phyloP scores from a whole-genome alignment of 2,888 invertebrate genomes.

The Globia sparganii region DNA sequence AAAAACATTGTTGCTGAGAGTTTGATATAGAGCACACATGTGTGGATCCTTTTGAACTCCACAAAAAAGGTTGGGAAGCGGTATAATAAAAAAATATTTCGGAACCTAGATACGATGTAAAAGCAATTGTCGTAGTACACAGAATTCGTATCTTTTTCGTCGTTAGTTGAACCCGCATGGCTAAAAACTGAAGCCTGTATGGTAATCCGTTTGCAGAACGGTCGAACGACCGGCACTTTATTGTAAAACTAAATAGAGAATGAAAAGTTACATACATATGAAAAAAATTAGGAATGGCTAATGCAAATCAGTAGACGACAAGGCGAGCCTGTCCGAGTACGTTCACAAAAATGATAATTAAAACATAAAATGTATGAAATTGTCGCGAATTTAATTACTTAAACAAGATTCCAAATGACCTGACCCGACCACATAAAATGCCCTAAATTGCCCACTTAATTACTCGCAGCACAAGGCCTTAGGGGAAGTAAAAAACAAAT shows the following conservation, averaged over 20 bases:
- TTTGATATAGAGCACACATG: slow-evolving; percentile 64
- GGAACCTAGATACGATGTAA: slow-evolving; percentile 35
- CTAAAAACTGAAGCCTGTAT: slow-evolving; percentile 45
- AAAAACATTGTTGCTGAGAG: slow-evolving; percentile 71
- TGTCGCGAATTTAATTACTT: slow-evolving; percentile 9
- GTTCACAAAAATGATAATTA: slow-evolving; percentile 3
- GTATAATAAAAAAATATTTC: slow-evolving; percentile 39
- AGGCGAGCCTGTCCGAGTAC: neutral
- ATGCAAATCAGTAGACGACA: slow-evolving; percentile 23
- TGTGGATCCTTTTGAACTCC: slow-evolving; percentile 66
- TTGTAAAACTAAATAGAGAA: slow-evolving; percentile 28
- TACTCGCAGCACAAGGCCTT: slow-evolving; percentile 38
- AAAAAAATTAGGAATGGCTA: slow-evolving; percentile 2
- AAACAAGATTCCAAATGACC: slow-evolving; percentile 16
- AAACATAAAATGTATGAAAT: slow-evolving; percentile 33
- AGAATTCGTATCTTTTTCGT: slow-evolving; percentile 37
- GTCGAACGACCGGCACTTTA: slow-evolving; percentile 25
- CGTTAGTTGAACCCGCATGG: slow-evolving; percentile 31
- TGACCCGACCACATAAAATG: slow-evolving; percentile 30
- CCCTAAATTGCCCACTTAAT: slow-evolving; percentile 50
- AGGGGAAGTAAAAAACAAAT: slow-evolving; percentile 51
- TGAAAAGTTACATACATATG: neutral
- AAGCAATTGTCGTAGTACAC: slow-evolving; percentile 38
- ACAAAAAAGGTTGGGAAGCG: slow-evolving; percentile 56
- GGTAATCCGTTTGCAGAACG: slow-evolving; percentile 45